Evolutionary conservation across 92 coral and sea anemone genomes (phyloP).

Genomic region (Parazoanthus atlanticus): DNA sequence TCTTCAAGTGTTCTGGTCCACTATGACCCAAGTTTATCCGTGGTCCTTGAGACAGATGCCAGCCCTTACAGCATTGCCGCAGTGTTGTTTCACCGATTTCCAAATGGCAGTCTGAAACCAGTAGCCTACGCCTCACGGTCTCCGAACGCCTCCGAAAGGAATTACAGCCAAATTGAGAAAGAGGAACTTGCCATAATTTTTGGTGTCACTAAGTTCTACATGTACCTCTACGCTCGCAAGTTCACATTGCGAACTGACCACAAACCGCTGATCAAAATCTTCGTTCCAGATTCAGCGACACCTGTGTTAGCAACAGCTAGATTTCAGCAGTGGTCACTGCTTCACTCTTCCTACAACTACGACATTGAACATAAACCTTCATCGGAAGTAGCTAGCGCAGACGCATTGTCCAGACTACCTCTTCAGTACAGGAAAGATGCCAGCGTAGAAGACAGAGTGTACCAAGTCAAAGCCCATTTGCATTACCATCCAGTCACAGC

Average conservation of each 20-base stretch:
- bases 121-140: slow-evolving; percentile 32
- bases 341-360: slow-evolving; percentile 18
- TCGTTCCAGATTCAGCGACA: slow-evolving; percentile 48
- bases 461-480: slow-evolving; percentile 8
- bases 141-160: background rate
- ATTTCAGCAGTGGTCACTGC: slow-evolving; percentile 33
- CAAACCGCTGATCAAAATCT: slow-evolving; percentile 45
- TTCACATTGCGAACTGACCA: slow-evolving; percentile 1
- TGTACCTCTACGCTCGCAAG: slow-evolving; percentile 27
- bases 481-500: slow-evolving; percentile 27
- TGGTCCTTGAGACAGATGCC: slow-evolving; percentile 28
- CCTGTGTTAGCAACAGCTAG: slow-evolving; percentile 42
- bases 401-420: slow-evolving; percentile 40
- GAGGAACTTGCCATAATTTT: slow-evolving; percentile 26
- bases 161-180: slow-evolving; percentile 38
- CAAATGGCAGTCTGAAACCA: slow-evolving; percentile 3
- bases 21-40: slow-evolving; percentile 43
- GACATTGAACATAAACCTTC: slow-evolving; percentile 16
- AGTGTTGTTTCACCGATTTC: background rate
- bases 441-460: slow-evolving; percentile 28
- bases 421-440: background rate
- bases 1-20: slow-evolving; percentile 43
- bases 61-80: slow-evolving; percentile 14
- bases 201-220: slow-evolving; percentile 31
- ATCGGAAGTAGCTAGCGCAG: slow-evolving; percentile 30